Percentiles rank a stretch among this genome's conserved stretches.
Conservation (phyloP, 2,113 vertebrate species). For the Plotosus lineatus region DNA sequence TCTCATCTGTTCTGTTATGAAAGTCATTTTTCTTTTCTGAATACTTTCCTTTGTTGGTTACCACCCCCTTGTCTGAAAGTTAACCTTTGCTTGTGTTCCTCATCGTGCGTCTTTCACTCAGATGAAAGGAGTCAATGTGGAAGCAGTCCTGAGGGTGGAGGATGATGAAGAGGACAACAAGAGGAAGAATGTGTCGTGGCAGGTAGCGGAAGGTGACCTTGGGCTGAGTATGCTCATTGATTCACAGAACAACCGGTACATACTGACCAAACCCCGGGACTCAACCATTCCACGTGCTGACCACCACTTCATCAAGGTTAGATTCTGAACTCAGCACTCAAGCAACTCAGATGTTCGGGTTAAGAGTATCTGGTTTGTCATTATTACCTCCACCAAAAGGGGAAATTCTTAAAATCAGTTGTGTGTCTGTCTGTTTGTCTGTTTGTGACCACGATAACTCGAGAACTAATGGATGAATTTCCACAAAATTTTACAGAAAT, state of each 20-base stretch:
- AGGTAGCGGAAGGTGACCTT: conserved; percentile 81
- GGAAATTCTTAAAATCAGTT: no score
- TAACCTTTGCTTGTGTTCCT: neutral
- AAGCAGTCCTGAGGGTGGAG: conserved; percentile 92
- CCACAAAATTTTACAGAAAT: no score
- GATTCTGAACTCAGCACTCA: neutral
- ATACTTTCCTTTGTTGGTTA: no score
- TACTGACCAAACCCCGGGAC: conserved; percentile 92
- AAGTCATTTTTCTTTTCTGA: neutral
- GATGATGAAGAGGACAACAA: conserved; percentile 86
- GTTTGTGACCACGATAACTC: no score
- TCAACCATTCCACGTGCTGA: conserved; percentile 93
- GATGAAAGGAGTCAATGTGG: conserved; percentile 95
- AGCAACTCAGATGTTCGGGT: neutral
- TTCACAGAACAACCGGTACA: conserved; percentile 97
- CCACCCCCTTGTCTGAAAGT: neutral
- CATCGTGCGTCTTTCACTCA: neutral
- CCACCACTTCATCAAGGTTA: conserved; percentile 94
- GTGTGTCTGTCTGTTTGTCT: no score
- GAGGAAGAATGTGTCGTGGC: conserved; percentile 84
- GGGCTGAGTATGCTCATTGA: conserved; percentile 98
- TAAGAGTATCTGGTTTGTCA: neutral
- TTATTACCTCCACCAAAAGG: neutral
- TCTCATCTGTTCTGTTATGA: neutral
- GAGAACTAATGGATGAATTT: no score